phyloP scores from a whole-genome alignment of 2,797 vertebrate species.

The Lepilemur ruficaudatus region DNA sequence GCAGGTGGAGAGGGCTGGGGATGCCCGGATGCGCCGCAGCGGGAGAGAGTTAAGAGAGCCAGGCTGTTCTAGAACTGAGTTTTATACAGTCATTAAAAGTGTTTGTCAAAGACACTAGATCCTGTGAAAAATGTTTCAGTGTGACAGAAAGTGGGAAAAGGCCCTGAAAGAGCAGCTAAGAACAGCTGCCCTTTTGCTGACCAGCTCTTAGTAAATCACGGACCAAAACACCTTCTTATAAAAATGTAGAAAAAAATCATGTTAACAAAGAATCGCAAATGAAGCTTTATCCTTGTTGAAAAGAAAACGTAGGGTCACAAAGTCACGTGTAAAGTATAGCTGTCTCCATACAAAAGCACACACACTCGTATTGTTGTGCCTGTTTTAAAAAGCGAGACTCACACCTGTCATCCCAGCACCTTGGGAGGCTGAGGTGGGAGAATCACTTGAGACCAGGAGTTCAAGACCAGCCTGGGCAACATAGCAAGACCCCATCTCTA shows the following conservation, averaged over 20 bases:
- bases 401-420: background rate
- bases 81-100: background rate
- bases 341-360: accelerated
- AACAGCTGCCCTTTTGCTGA: background rate
- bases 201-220: background rate
- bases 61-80: accelerated
- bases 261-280: background rate
- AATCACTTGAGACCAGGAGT: background rate
- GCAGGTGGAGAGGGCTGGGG: accelerated
- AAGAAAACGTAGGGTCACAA: background rate
- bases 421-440: background rate
- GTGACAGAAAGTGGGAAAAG: background rate
- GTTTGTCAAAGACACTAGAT: background rate
- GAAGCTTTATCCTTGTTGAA: too few species aligned
- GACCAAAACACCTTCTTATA: background rate
- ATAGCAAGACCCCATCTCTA: background rate
- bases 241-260: background rate
- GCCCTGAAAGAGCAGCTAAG: too few species aligned
- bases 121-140: background rate
- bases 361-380: accelerated
- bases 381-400: background rate
- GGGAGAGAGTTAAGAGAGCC: background rate
- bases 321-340: accelerated
- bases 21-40: accelerated
- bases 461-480: background rate